Percentiles rank a stretch among this genome's conserved stretches.
Conservation (phyloP, 1,140 invertebrate species). For the Cylas formicarius region DNA sequence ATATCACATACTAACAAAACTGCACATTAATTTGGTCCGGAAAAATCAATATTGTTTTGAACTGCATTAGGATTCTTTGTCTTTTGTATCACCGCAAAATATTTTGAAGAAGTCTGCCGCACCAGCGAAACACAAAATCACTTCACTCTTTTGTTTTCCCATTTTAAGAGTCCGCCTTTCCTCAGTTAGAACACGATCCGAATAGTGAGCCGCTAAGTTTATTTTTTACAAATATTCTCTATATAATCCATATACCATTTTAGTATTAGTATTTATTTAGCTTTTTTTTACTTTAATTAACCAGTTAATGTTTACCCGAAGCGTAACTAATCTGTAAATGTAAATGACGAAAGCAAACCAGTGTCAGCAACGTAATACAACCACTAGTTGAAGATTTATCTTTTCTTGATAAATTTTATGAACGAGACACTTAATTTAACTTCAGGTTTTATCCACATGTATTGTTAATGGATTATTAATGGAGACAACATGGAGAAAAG, state of each 20-base stretch:
- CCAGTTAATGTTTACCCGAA: constrained; percentile 14
- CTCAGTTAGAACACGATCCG: too few species aligned
- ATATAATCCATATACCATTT: constrained; percentile 40
- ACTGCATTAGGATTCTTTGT: constrained; percentile 18
- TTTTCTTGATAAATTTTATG: constrained; percentile 7
- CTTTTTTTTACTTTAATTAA: constrained; percentile 7
- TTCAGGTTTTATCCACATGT: constrained; percentile 11
- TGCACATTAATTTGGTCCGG: constrained; percentile 21
- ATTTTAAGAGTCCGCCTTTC: constrained; percentile 19
- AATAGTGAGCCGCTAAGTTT: constrained; percentile 38
- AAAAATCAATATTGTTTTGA: constrained; percentile 25
- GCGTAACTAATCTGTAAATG: constrained; percentile 21
- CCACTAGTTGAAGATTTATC: constrained; percentile 3
- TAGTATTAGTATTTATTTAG: constrained; percentile 21
- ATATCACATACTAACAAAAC: constrained; percentile 14
- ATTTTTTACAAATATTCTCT: constrained; percentile 37
- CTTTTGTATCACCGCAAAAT: constrained; percentile 28
- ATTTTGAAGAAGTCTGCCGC: constrained; percentile 31
- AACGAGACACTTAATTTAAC: constrained; percentile 11
- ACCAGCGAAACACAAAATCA: constrained; percentile 33
- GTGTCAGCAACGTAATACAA: neutral
- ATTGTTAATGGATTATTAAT: constrained; percentile 19
- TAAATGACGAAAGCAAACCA: constrained; percentile 9
- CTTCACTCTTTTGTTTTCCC: constrained; percentile 31
- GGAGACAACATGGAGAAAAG: constrained; percentile 25